Percentiles rank a stretch among this genome's conserved stretches.
Conservation (phyloP, 2,888 invertebrate genomes). For the Pasiphila rectangulata region DNA sequence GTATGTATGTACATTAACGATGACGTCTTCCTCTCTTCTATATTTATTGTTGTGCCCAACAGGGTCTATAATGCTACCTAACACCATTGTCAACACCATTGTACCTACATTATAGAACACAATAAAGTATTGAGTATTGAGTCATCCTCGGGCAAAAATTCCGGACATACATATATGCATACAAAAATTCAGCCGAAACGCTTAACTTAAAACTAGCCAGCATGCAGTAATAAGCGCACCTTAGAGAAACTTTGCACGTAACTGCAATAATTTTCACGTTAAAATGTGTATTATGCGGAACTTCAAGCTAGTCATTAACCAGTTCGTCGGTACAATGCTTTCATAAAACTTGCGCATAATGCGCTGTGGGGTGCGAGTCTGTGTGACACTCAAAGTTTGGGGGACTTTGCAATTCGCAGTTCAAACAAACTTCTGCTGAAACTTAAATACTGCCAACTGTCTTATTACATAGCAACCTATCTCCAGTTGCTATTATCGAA, state of each 20-base stretch:
- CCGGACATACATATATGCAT: too few relatives aligned
- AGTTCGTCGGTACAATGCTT: slow-evolving; percentile 6
- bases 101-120: too few relatives aligned
- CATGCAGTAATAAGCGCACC: not conserved
- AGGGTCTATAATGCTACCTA: too few relatives aligned
- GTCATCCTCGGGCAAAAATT: too few relatives aligned
- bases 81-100: too few relatives aligned
- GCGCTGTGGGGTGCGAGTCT: not conserved
- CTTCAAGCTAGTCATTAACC: slow-evolving; percentile 8
- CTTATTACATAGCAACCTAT: slow-evolving; percentile 2
- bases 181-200: too few relatives aligned
- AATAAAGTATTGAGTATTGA: too few relatives aligned
- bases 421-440: slow-evolving; percentile 1
- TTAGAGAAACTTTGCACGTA: slow-evolving; percentile 7
- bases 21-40: too few relatives aligned
- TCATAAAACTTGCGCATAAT: slow-evolving; percentile 8
- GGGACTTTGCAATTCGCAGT: slow-evolving; percentile 6
- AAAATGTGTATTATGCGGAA: slow-evolving; percentile 6
- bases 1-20: too few relatives aligned
- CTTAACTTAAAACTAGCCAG: too few relatives aligned
- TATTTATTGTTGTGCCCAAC: too few relatives aligned
- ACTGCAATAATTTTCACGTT: slow-evolving; percentile 4
- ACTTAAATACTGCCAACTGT: not conserved
- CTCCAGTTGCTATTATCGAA: not conserved
- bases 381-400: slow-evolving; percentile 3